Conservation (phyloP, 2,888 invertebrate species). For the Eupithecia insigniata region DNA sequence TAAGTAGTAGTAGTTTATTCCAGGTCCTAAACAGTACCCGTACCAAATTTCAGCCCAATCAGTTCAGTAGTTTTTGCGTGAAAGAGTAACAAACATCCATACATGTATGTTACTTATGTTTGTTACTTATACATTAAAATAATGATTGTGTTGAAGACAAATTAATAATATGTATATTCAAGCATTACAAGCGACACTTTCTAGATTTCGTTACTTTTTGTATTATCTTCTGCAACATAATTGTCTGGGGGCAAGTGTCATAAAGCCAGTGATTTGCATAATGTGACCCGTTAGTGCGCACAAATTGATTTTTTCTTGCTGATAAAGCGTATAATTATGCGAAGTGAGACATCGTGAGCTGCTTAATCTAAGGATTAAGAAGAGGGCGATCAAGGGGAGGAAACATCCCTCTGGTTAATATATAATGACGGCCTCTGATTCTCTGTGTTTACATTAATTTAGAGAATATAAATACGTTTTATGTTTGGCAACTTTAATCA, state of each 20-base stretch:
- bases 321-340: constrained; percentile 78
- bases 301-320: constrained; percentile 71
- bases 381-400: constrained; percentile 73
- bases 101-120: no score
- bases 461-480: constrained; percentile 59
- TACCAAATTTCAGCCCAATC: no score
- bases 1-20: no score
- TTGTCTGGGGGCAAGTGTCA: constrained; percentile 34
- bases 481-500: constrained; percentile 37
- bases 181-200: background rate
- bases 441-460: constrained; percentile 79
- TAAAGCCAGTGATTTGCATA: constrained; percentile 43
- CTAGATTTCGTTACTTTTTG: background rate
- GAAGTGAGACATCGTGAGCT: constrained; percentile 68
- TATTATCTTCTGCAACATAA: constrained; percentile 19
- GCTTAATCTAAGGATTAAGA: constrained; percentile 74
- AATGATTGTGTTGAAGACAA: background rate
- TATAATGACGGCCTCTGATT: constrained; percentile 75
- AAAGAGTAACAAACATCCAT: no score
- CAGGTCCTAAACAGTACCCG: no score
- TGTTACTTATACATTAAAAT: no score
- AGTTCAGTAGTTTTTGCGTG: no score
- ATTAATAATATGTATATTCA: background rate
- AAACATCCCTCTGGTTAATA: constrained; percentile 77
- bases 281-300: constrained; percentile 46